Evolutionary conservation across 2,888 invertebrate species (phyloP).

Genomic region (Sphecodes monilicornis): DNA sequence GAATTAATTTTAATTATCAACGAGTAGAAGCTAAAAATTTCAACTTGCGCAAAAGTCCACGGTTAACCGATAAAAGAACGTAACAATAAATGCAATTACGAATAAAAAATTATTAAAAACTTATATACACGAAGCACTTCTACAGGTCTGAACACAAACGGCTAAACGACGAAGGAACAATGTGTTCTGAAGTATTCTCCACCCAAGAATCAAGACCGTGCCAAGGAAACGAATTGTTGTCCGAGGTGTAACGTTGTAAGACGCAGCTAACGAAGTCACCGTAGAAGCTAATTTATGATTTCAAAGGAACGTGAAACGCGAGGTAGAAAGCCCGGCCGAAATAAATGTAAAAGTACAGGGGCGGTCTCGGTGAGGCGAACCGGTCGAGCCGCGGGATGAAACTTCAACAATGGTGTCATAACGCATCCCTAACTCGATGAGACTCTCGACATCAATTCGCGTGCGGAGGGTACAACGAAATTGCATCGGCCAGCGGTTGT

Average conservation of each 20-base stretch:
- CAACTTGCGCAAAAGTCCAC: too few species aligned
- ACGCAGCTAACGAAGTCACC: background rate
- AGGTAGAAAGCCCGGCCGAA: background rate
- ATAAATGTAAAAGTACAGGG: slow-evolving; percentile 5
- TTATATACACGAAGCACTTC: background rate
- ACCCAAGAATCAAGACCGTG: background rate
- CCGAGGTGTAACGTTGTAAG: background rate
- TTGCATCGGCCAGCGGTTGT: slow-evolving; percentile 46
- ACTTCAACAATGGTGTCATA: slow-evolving; percentile 40
- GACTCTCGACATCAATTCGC: slow-evolving; percentile 53
- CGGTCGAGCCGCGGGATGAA: slow-evolving; percentile 17
- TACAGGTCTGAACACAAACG: background rate
- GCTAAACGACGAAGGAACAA: background rate
- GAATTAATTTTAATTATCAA: too few species aligned
- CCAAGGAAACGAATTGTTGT: background rate
- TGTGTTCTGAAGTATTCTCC: background rate
- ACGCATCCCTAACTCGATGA: slow-evolving; percentile 53
- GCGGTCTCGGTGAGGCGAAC: background rate
- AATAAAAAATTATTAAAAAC: background rate
- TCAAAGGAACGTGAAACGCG: background rate
- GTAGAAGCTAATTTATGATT: background rate
- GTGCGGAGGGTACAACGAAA: slow-evolving; percentile 18
- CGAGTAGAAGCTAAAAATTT: too few species aligned
- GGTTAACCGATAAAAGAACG: background rate
- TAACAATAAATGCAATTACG: background rate